Base-by-base conservation (phyloP, 2,888 invertebrate species). In the Cordylochernes scorpioides region DNA sequence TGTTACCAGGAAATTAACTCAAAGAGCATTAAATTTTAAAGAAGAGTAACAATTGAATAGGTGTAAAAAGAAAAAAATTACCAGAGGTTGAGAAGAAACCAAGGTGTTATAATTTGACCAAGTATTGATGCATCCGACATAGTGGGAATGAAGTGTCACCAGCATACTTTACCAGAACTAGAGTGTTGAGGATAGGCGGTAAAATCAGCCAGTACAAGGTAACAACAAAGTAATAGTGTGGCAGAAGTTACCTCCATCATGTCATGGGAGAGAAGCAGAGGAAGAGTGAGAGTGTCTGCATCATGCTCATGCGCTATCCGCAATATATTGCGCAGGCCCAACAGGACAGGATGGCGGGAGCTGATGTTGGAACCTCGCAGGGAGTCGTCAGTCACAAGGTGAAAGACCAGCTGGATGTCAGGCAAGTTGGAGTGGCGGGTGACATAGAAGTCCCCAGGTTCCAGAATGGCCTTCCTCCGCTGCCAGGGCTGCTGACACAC, bases 271-370 rank as follows among this genome's bases (percentile, higher is more conserved):
- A 97, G 63, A 28, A 97, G 60, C 35, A 97, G 66, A 15, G 97
- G 97, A 44, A 97, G 67, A 3, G 86, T 77, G 28, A 97, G 56
- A 16, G 75, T 82, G 16, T 80, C 78, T 32, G 97, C 67, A 58
- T 94, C 91, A 54, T 82, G 74, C 30, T 73, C 67, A 56, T 86
- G 82, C n/a, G 88, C 84, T 29, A 75, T 71, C 59, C 86, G 84
- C 42, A 99, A 61, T 37, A 94, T 74, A 57, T 86, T 91, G 35
- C 94, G 65, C 35, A 97, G 61, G 1, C 91, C 94, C 34, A 91
- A 62, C 43, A 99, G 80, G 14, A 75, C 78, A 3, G 84, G 75
- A 62, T 97, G 91, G 3, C 97, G 67, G 0, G 86, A 94, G 45
- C 82, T 80, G 29, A 97, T 82, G 49, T 94, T 91, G 33, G 68